Conservation (phyloP, 2,113 vertebrate genomes). For the Toxostoma redivivum region DNA sequence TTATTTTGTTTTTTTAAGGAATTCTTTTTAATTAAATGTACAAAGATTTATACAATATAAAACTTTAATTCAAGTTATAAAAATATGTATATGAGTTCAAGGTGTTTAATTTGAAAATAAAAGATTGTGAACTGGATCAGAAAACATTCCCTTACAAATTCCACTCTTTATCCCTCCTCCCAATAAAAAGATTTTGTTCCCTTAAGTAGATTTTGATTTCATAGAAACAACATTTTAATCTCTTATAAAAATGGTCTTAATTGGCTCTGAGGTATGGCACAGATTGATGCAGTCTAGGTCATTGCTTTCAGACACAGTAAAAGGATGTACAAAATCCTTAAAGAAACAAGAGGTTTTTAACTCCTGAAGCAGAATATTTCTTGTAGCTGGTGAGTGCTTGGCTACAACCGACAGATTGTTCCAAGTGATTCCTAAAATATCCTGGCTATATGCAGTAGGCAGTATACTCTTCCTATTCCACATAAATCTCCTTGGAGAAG, state of each 20-base stretch:
- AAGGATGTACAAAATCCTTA: neutral
- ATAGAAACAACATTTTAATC: neutral
- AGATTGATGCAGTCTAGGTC: neutral
- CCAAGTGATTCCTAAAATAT: neutral
- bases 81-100: neutral
- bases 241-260: neutral
- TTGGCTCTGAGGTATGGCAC: neutral
- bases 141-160: neutral
- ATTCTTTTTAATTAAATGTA: neutral
- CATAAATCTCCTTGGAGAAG: neutral
- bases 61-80: neutral
- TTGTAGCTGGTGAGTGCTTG: neutral
- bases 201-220: neutral
- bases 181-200: neutral
- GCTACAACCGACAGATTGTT: neutral
- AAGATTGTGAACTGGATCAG: neutral
- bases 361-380: neutral
- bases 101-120: neutral
- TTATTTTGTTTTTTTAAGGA: neutral
- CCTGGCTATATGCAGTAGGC: neutral
- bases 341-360: neutral
- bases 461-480: neutral
- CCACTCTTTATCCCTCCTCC: neutral
- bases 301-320: neutral
- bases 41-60: neutral